Conservation (phyloP, 2,113 vertebrate species). For the Seriola aureovittata region DNA sequence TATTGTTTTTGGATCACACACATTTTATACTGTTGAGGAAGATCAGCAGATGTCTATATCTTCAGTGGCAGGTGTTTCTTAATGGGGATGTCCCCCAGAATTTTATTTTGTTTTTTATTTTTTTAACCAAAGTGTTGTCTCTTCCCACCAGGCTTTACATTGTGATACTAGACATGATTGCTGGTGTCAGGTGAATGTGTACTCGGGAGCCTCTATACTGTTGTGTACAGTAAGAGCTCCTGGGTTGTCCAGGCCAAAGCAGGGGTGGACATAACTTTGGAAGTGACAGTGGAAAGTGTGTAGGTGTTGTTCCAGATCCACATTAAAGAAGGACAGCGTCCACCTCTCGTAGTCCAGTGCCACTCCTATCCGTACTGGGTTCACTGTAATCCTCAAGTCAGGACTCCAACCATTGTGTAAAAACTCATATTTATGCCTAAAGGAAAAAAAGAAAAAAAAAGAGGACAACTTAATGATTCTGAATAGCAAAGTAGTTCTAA, state of each 20-base stretch:
- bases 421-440: slow-evolving; percentile 93
- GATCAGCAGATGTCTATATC: not conserved
- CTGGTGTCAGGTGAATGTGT: slow-evolving; percentile 55
- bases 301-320: slow-evolving; percentile 90
- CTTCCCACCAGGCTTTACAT: not conserved
- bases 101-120: not conserved
- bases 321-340: slow-evolving; percentile 92
- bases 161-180: not conserved
- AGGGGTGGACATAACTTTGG: slow-evolving; percentile 89
- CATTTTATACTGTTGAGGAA: not conserved
- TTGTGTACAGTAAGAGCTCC: slow-evolving; percentile 88
- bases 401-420: slow-evolving; percentile 88
- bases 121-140: not conserved
- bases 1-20: slow-evolving; percentile 10
- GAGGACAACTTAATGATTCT: not conserved
- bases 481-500: not conserved
- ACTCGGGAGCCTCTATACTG: slow-evolving; percentile 81
- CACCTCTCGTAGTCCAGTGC: slow-evolving; percentile 89
- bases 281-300: slow-evolving; percentile 88
- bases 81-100: not conserved
- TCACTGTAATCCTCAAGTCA: slow-evolving; percentile 82
- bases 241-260: slow-evolving; percentile 92
- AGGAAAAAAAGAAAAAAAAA: not conserved
- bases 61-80: not conserved
- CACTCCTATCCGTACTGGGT: slow-evolving; percentile 84